These are phyloP conservation scores for Pseudomyrmex flavicornis DNA, from an alignment of 1,140 invertebrate species.

Conservation along the genomic window DNA sequence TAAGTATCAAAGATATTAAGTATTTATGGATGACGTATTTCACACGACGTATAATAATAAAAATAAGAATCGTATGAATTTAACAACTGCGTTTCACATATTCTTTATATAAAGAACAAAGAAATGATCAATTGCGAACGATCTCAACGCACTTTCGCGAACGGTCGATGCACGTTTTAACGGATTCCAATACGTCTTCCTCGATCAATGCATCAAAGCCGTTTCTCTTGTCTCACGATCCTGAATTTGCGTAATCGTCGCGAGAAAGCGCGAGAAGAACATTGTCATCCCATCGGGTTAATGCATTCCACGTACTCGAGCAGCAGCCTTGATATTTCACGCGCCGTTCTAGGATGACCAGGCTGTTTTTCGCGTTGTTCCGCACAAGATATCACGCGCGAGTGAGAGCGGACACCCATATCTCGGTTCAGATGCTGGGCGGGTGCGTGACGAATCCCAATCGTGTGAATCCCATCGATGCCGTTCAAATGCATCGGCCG, in stretches of 20 bases:
- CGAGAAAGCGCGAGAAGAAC: constrained; percentile 63
- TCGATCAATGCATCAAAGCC: constrained; percentile 41
- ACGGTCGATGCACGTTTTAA: constrained; percentile 21
- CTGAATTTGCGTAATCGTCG: constrained; percentile 61
- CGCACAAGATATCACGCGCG: constrained; percentile 8
- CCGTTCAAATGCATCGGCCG: constrained; percentile 38
- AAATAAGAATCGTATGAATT: no score
- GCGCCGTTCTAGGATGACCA: constrained; percentile 63
- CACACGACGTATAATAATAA: no score
- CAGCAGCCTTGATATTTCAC: constrained; percentile 68
- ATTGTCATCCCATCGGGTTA: constrained; percentile 63
- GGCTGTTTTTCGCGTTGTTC: constrained; percentile 65
- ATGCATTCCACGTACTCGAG: constrained; percentile 36
- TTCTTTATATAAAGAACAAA: no score
- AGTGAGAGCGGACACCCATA: constrained; percentile 24
- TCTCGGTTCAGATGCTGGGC: constrained; percentile 34
- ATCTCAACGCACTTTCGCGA: background rate
- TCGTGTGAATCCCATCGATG: constrained; percentile 53
- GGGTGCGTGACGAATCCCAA: constrained; percentile 47
- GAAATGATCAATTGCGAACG: no score
- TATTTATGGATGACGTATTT: no score
- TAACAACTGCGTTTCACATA: no score
- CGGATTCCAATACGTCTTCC: constrained; percentile 32
- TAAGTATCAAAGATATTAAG: no score
- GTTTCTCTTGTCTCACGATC: constrained; percentile 60